Conservation (phyloP, 2,888 invertebrate species). For the Drepanosiphum platanoidis region DNA sequence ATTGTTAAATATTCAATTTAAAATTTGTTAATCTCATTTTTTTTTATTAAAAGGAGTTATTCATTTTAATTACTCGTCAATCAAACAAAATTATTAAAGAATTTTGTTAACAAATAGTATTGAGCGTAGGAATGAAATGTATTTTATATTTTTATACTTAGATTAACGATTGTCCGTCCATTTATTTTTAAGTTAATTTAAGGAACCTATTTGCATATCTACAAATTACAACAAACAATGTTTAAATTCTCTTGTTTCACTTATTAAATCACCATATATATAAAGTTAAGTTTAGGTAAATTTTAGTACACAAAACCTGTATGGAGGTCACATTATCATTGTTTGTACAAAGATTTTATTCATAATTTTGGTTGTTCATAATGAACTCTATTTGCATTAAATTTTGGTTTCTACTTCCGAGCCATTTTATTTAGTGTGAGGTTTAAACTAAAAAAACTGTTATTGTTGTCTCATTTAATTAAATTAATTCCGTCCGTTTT, state of each 20-base stretch:
- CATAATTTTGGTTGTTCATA: neutral
- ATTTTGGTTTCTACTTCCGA: neutral
- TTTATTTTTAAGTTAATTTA: slow-evolving; percentile 42
- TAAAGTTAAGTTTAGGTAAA: slow-evolving; percentile 28
- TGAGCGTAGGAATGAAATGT: neutral
- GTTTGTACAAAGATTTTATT: slow-evolving; percentile 2
- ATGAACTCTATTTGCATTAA: neutral
- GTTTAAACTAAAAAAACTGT: no score
- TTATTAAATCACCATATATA: slow-evolving; percentile 7
- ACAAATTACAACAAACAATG: no score
- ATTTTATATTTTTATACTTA: slow-evolving; percentile 31
- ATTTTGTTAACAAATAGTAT: neutral
- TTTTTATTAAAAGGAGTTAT: neutral
- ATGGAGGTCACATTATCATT: slow-evolving; percentile 1
- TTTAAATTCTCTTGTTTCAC: neutral
- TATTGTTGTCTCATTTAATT: neutral
- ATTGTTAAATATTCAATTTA: neutral
- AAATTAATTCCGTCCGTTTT: slow-evolving; percentile 33
- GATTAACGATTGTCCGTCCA: slow-evolving; percentile 49
- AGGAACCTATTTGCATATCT: slow-evolving; percentile 1
- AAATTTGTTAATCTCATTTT: slow-evolving; percentile 20
- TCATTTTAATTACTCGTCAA: neutral
- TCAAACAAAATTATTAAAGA: neutral
- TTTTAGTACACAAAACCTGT: neutral
- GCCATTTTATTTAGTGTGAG: slow-evolving; percentile 9